Evolutionary conservation across 2,797 vertebrate species (phyloP).

Genomic region (Myotis vivesi): DNA sequence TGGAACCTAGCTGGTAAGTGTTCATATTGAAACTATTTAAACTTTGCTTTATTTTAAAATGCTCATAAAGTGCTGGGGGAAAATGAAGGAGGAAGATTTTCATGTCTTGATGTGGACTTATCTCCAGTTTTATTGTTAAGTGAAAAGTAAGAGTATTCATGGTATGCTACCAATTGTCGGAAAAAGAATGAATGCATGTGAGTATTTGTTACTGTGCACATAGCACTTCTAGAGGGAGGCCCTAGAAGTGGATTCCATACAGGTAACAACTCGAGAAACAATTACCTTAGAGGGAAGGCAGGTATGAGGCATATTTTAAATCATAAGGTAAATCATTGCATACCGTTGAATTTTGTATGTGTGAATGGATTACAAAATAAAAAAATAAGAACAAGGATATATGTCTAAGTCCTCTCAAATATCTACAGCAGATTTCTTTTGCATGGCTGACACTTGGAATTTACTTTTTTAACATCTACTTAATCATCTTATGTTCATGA

Average conservation of each 20-base stretch:
- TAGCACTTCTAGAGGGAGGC: neutral
- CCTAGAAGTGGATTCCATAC: neutral
- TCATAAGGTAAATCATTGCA: constrained; percentile 4
- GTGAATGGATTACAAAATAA: neutral
- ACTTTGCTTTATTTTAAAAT: constrained; percentile 21
- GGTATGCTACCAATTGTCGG: neutral
- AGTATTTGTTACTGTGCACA: neutral
- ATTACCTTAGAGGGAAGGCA: neutral
- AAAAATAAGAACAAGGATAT: neutral
- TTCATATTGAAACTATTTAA: neutral
- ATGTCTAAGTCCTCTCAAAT: neutral
- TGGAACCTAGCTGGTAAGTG: neutral
- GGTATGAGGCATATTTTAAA: neutral
- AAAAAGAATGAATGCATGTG: neutral
- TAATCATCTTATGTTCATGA: neutral
- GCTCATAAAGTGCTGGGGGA: neutral
- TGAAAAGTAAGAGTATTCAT: neutral
- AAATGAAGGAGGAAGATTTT: neutral
- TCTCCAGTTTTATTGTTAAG: neutral
- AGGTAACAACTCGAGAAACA: neutral
- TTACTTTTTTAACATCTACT: neutral
- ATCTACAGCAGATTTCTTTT: neutral
- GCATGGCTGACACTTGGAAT: neutral
- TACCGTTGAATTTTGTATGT: neutral
- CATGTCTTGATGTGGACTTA: neutral